Evolutionary conservation across 2,888 invertebrate genomes (phyloP), one percentile per base, ranked within the genome.

Genomic region (Erannis defoliaria): DNA sequence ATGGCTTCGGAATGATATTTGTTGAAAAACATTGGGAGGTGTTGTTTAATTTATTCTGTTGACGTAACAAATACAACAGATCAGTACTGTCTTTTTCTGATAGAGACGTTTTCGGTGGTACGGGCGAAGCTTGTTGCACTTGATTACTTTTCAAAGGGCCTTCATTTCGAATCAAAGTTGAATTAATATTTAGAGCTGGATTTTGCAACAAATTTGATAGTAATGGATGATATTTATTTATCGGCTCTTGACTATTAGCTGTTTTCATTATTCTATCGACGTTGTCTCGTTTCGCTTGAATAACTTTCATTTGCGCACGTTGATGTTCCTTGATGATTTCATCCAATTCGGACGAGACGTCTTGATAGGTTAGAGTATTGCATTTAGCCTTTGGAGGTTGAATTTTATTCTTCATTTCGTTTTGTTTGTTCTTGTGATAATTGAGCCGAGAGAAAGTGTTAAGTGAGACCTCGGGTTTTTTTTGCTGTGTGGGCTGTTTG

Each of bases 371-470:
- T 48, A 35, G 5, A 42, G 49, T 50, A 38, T 16, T 49, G 29
- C 40, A 40, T 31, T 14, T 19, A 12, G 57, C 31, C 26, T 55
- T 45, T n/a, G 76, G 70, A 45, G 69, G 49, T 23, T 73, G 54
- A 26, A 71, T 72, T 72, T 82, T 82, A 2, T 71, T 51, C 68
- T 82, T 85, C 4, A 67, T 68, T 53, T 88, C 86, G 26, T 62
- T 75, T 70, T 86, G 86, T 72, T 88, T 87, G 64, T 80, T 89
- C 74, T 87, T 92, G 68, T 90, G 89, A 66, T 91, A 93, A 67
- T 84, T 90, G 48, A 87, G 84, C 26, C 93, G 86, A 12, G 92
- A 78, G 71, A 92, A 93, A 2, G 93, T 93, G 55, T 90, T 87
- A 2, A 86, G 85, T 23, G 83, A 85, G 55, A 78, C 79, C 31